A percentile compares a stretch with the other conserved stretches of the same genome.
Evolutionary conservation across 2,888 invertebrate species (phyloP).

Genomic region (Electrophaes corylata): DNA sequence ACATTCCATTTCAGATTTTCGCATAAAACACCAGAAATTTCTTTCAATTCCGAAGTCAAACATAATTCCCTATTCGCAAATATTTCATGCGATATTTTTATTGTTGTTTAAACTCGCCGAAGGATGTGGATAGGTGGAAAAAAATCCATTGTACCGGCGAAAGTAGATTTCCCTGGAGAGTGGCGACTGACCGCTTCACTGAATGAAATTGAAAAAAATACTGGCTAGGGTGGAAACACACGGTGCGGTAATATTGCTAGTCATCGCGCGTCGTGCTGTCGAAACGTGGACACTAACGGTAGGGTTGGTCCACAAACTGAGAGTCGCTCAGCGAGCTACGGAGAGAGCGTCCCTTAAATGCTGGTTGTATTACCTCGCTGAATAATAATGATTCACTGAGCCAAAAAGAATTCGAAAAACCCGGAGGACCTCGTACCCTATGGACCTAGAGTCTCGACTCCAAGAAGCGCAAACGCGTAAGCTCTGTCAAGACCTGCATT

Average conservation of each 20-base stretch:
- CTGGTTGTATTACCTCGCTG: too few species aligned
- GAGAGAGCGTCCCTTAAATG: too few species aligned
- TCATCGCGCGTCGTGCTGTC: too few species aligned
- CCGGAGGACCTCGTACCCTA: too few species aligned
- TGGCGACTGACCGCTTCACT: conserved; percentile 61
- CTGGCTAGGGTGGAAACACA: conserved; percentile 18
- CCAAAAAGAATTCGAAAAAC: too few species aligned
- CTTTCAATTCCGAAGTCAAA: conserved; percentile 28
- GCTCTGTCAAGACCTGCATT: too few species aligned
- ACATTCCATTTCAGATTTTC: conserved; percentile 1
- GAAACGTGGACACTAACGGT: too few species aligned
- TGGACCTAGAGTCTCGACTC: too few species aligned
- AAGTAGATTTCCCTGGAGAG: conserved; percentile 72
- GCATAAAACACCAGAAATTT: conserved; percentile 21
- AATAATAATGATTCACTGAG: too few species aligned
- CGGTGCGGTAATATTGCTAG: not conserved
- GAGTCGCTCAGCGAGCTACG: too few species aligned
- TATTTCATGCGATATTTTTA: conserved; percentile 52
- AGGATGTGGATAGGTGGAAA: conserved; percentile 54
- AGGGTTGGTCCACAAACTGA: too few species aligned
- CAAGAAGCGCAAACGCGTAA: too few species aligned
- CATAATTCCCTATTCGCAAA: conserved; percentile 35
- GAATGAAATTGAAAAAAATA: conserved; percentile 63
- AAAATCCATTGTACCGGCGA: conserved; percentile 70
- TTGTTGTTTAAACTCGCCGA: conserved; percentile 58